Conservation (phyloP, 2,113 vertebrate species). For the zebrafish (Danio rerio) region DNA sequence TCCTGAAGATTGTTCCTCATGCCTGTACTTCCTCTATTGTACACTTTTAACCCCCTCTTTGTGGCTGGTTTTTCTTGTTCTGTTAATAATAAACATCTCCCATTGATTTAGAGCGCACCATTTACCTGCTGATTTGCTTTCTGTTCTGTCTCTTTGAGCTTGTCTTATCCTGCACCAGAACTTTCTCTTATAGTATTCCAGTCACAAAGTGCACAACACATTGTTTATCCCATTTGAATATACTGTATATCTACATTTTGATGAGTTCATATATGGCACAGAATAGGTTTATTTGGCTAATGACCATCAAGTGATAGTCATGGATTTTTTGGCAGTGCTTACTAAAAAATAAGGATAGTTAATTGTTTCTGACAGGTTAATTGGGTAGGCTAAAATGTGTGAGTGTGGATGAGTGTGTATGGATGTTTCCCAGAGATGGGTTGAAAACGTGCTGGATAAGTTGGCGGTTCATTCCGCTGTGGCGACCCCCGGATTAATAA, state of each 20-base stretch:
- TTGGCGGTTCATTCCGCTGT: too few species aligned
- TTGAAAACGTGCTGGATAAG: too few species aligned
- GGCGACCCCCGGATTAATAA: too few species aligned
- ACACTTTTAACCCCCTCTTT: conserved; percentile 38
- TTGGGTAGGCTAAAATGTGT: too few species aligned
- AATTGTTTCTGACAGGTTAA: too few species aligned
- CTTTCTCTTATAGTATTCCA: conserved; percentile 1
- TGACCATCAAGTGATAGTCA: neutral
- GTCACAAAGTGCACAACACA: neutral
- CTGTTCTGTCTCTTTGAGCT: conserved; percentile 5
- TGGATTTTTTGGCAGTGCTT: neutral
- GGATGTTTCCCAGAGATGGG: too few species aligned
- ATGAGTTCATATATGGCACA: too few species aligned
- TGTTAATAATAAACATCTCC: conserved; percentile 33
- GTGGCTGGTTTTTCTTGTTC: conserved; percentile 67
- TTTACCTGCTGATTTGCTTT: conserved; percentile 8
- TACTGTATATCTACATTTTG: too few species aligned
- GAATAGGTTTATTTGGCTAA: neutral
- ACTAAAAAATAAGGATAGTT: neutral
- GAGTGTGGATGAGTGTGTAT: too few species aligned
- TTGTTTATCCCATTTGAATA: neutral
- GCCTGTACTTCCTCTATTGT: neutral
- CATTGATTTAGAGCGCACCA: conserved; percentile 19
- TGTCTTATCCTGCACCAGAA: conserved; percentile 2
- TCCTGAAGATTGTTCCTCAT: neutral